Base-by-base conservation (phyloP, 2,888 invertebrate genomes). In the Pyrrhia umbra region DNA sequence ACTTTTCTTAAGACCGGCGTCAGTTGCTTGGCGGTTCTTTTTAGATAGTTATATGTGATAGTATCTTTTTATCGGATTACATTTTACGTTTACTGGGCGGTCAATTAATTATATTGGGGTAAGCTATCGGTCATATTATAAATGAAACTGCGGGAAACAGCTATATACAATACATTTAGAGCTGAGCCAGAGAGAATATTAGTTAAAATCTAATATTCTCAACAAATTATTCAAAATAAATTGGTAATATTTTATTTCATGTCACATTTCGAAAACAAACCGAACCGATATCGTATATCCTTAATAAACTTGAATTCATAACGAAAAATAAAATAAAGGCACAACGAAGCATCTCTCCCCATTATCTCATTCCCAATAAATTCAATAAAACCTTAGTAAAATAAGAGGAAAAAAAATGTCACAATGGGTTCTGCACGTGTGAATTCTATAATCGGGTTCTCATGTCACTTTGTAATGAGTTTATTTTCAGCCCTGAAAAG, bases 381-480 rank as follows among this genome's bases (percentile, higher is more conserved):
- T 70, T 68, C 77, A 56, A 79, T 72, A 79, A 75, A 71, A 71
- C 43, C 72, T 51, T 65, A 71, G n/a, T 65, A 60, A 64, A 73
- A 58, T 55, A 71, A 68, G 45, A 47, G 34, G 20, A 51, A 39
- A 40, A 30, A 68, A 54, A 62, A 54, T 42, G 52, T 56, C 59
- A 71, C 56, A 61, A 58, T 61, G 77, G 59, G 66, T 60, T 73
- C 74, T 58, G 63, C 63, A 64, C 66, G 69, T 75, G 73, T 62
- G 70, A 76, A 74, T 74, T 68, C 63, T 68, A 70, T 73, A 78
- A 75, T 80, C 75, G 72, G 63, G 72, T 70, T 83, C 80, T 79
- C 81, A 70, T 79, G 81, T 83, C 82, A 81, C 80, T 77, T 72
- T 62, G 80, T 85, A 85, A 85, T 85, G 81, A 83, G 80, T 83